Evolutionary conservation across 2,797 vertebrate species (phyloP), one percentile per base, ranked within the genome.

Genomic region (Danio aesculapii): DNA sequence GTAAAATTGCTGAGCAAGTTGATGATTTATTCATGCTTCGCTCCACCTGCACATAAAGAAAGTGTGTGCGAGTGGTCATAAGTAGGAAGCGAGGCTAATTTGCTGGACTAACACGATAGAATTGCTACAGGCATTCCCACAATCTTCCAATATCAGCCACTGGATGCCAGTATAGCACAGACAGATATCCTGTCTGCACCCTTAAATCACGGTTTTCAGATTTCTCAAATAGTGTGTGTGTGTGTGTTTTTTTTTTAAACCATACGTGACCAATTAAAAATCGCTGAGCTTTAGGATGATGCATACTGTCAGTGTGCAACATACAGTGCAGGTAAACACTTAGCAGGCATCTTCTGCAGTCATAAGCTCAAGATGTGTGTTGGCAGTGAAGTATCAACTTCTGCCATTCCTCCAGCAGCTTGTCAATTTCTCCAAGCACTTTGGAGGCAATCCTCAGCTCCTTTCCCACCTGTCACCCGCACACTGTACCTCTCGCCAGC

Each of bases 161-260:
- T 80, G 71, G 82, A 83, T 83, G 82, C 71, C 82, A 83, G 82
- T 83, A 83, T 70, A 80, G 77, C 41, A 69, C 82, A 70, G 64
- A 67, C 63, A 62, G 44, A 47, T 16, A 14, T 46, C n/a, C 13
- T 17, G 14, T 46, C 57, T 61, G 59, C 49, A 58, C 39, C 62
- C 43, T 72, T 43, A 47, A 17, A 39, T 4, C 6, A 69, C 13
- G 8, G 44, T n/a, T 53, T 63, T 39, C 0, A 19, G 44, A 57
- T 78, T 57, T 2, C 16, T 21, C 46, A 78, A 41, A 57, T 19
- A 49, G 58, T 64, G 19, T 10, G 14, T 1, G n/a, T n/a, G 58
- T 64, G 19, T 10, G 30, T 30, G 30, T 30, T 30, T 30, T 49
- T 72, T 57, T 47, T 46, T 43, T 49, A 49, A 49, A 57, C 11